Evolutionary conservation across 1,140 invertebrate species (phyloP).

Genomic region (Drosophila varians): DNA sequence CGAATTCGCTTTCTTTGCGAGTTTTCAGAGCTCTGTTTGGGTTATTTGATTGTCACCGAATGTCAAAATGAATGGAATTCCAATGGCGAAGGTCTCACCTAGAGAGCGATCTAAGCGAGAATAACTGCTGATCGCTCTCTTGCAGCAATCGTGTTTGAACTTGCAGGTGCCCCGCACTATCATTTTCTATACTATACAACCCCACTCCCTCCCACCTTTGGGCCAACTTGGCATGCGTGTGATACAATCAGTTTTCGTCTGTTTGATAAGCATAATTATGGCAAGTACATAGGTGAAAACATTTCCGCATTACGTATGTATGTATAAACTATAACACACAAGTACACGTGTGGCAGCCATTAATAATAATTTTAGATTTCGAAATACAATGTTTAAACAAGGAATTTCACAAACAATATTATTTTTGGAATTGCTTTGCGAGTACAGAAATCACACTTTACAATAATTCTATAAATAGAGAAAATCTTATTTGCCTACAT

Average conservation of each 20-base stretch:
- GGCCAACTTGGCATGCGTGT: conserved; percentile 7
- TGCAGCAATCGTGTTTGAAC: conserved; percentile 60
- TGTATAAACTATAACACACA: not conserved
- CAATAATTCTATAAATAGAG: not conserved
- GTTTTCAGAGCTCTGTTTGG: conserved; percentile 27
- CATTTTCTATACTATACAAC: not conserved
- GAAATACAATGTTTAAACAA: not conserved
- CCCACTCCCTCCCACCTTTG: conserved; percentile 1
- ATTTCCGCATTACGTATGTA: conserved; percentile 42
- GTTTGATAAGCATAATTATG: conserved; percentile 64
- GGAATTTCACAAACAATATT: not conserved
- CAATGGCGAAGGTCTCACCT: conserved; percentile 23
- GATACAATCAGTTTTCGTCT: conserved; percentile 29
- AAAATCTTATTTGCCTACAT: not conserved
- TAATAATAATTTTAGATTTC: conserved; percentile 29
- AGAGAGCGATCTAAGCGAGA: no score
- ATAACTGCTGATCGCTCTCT: conserved; percentile 6
- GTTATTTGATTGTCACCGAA: not conserved
- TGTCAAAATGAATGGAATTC: conserved; percentile 60
- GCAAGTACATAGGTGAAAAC: conserved; percentile 24
- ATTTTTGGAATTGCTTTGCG: not conserved
- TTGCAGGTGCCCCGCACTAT: conserved; percentile 10
- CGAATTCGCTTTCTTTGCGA: conserved; percentile 75
- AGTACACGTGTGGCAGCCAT: conserved; percentile 19
- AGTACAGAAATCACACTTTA: no score